Conservation (phyloP, 2,888 invertebrate species). For the Drosophila anomelani region DNA sequence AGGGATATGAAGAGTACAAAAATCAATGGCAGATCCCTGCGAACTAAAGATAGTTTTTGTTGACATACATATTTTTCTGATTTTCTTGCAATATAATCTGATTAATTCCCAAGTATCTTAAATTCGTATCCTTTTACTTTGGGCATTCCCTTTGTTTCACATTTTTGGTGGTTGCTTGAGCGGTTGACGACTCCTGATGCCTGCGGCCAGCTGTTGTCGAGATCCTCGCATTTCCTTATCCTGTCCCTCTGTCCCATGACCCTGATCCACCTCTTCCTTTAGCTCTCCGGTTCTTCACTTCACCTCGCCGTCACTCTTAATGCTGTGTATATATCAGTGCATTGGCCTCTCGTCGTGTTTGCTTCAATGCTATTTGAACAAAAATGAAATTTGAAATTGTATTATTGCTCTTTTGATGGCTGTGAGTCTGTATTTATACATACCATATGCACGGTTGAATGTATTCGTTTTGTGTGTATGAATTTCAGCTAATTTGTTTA, state of each 20-base stretch:
- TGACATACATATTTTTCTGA: background rate
- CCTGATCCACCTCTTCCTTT: conserved; percentile 13
- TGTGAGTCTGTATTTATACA: conserved; percentile 35
- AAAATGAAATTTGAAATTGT: conserved; percentile 71
- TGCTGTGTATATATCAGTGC: conserved; percentile 55
- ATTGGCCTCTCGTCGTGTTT: conserved; percentile 70
- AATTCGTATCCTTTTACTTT: conserved; percentile 2
- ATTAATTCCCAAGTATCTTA: background rate
- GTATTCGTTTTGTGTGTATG: conserved; percentile 6
- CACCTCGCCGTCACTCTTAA: conserved; percentile 7
- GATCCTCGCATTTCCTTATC: conserved; percentile 29
- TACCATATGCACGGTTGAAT: conserved; percentile 32
- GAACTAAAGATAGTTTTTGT: background rate
- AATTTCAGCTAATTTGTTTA: conserved; percentile 67
- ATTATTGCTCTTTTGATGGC: conserved; percentile 49
- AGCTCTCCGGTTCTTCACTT: conserved; percentile 1
- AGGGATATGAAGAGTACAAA: background rate
- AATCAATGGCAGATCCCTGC: background rate
- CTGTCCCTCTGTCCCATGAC: conserved; percentile 24
- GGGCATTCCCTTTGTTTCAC: conserved; percentile 13
- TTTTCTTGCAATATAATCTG: background rate
- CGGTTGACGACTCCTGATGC: conserved; percentile 53
- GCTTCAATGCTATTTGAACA: conserved; percentile 77
- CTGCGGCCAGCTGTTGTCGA: conserved; percentile 70
- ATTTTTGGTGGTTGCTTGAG: conserved; percentile 65